These are phyloP conservation scores for Cotesia vestalis DNA, from an alignment of 1,140 invertebrate species.

Conservation along the genomic window DNA sequence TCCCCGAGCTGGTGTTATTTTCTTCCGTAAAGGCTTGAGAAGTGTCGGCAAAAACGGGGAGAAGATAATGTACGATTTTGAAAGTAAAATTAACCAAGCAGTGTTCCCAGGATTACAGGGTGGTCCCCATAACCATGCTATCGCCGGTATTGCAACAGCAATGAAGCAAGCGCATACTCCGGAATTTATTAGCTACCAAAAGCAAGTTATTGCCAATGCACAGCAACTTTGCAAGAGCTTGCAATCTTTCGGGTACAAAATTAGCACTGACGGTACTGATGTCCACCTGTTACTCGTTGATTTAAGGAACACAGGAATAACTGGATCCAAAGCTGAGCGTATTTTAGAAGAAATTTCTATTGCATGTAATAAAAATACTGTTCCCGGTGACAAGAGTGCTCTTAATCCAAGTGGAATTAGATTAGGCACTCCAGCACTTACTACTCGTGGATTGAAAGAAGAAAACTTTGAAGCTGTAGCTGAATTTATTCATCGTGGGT, in stretches of 20 bases:
- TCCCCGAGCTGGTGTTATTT: slow-evolving; percentile 89
- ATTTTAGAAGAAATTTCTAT: slow-evolving; percentile 91
- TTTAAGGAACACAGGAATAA: slow-evolving; percentile 78
- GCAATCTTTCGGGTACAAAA: slow-evolving; percentile 73
- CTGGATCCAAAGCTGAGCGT: slow-evolving; percentile 87
- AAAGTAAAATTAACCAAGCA: slow-evolving; percentile 88
- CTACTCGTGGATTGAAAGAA: slow-evolving; percentile 90
- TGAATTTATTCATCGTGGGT: slow-evolving; percentile 84
- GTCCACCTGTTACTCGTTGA: slow-evolving; percentile 85
- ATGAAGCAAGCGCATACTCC: slow-evolving; percentile 84
- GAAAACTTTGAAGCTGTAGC: slow-evolving; percentile 87
- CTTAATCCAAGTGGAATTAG: slow-evolving; percentile 93
- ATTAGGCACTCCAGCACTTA: slow-evolving; percentile 94
- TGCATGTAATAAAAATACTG: slow-evolving; percentile 98
- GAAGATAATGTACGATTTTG: slow-evolving; percentile 86
- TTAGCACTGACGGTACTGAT: slow-evolving; percentile 86
- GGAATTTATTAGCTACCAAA: slow-evolving; percentile 88
- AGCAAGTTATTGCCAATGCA: slow-evolving; percentile 86
- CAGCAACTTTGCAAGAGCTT: slow-evolving; percentile 73
- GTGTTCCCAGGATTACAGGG: slow-evolving; percentile 93
- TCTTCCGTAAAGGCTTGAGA: slow-evolving; percentile 86
- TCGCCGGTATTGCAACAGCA: slow-evolving; percentile 88
- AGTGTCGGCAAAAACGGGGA: slow-evolving; percentile 79
- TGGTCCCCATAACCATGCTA: slow-evolving; percentile 94
- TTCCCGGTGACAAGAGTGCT: slow-evolving; percentile 95